phyloP scores from a whole-genome alignment of 2,113 vertebrate genomes.

The Oryzias woworae region DNA sequence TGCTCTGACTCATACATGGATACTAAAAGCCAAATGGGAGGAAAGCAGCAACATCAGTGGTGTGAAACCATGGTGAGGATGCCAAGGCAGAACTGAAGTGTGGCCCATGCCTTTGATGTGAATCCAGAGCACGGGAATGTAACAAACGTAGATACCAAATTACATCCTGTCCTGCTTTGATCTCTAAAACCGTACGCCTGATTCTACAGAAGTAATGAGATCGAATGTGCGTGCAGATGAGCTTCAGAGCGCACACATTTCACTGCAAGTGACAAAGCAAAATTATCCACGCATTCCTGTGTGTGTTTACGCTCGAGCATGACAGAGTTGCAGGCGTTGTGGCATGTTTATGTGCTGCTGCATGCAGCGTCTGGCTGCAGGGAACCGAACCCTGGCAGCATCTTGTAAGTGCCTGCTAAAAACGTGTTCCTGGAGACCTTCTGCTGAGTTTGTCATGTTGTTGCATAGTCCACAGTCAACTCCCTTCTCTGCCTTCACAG shows the following conservation, averaged over 20 bases:
- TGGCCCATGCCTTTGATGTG: slow-evolving; percentile 70
- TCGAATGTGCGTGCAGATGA: slow-evolving; percentile 30
- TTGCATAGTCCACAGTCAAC: slow-evolving; percentile 64
- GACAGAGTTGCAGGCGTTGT: slow-evolving; percentile 8
- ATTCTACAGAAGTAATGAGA: slow-evolving; percentile 53
- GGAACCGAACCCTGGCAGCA: slow-evolving; percentile 59
- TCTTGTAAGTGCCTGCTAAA: slow-evolving; percentile 63
- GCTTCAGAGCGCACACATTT: slow-evolving; percentile 9
- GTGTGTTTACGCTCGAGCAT: slow-evolving; percentile 18
- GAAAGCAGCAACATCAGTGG: slow-evolving; percentile 31
- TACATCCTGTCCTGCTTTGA: slow-evolving; percentile 74
- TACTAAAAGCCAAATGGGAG: slow-evolving; percentile 12
- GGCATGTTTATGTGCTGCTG: slow-evolving; percentile 23
- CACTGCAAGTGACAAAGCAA: slow-evolving; percentile 14
- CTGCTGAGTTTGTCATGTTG: slow-evolving; percentile 68
- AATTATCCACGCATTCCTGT: slow-evolving; percentile 10
- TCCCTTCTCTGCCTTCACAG: slow-evolving; percentile 50
- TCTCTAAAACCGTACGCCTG: slow-evolving; percentile 62
- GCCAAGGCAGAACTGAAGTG: slow-evolving; percentile 58
- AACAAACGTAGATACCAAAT: slow-evolving; percentile 73
- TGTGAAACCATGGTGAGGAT: slow-evolving; percentile 65
- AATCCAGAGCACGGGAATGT: slow-evolving; percentile 70
- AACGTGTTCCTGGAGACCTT: slow-evolving; percentile 70
- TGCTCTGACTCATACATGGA: slow-evolving; percentile 9
- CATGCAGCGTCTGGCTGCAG: slow-evolving; percentile 1